Percentiles rank a stretch among this genome's conserved stretches.
phyloP scores from a whole-genome alignment of 2,888 invertebrate genomes.

The Sycophila texana region DNA sequence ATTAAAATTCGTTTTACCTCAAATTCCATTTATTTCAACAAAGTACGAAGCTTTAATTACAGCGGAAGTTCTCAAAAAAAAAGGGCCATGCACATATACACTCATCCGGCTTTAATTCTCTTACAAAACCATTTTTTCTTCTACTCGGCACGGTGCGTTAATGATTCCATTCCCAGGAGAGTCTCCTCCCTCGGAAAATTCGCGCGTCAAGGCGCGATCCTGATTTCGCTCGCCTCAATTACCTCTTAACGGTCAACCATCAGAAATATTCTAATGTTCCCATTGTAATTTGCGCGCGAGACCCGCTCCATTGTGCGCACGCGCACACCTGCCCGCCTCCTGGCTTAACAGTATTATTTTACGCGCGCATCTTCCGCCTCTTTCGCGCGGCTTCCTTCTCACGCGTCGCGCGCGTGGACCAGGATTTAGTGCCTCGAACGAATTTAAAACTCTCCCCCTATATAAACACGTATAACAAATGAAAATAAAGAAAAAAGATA shows the following conservation, averaged over 20 bases:
- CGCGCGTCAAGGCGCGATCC: background rate
- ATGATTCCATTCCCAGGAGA: constrained; percentile 4
- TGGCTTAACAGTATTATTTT: constrained; percentile 44
- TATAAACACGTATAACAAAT: too few relatives aligned
- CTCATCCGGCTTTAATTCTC: too few relatives aligned
- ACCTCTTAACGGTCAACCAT: constrained; percentile 47
- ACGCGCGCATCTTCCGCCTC: constrained; percentile 22
- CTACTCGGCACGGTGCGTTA: background rate
- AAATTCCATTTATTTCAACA: too few relatives aligned
- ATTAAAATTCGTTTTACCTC: too few relatives aligned
- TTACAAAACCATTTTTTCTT: background rate
- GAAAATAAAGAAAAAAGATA: too few relatives aligned
- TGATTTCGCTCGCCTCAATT: constrained; percentile 32
- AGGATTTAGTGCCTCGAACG: constrained; percentile 37
- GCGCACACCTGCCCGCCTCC: background rate
- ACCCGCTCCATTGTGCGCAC: constrained; percentile 30
- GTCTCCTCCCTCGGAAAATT: too few relatives aligned
- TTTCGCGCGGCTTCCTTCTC: constrained; percentile 38
- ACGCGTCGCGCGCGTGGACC: constrained; percentile 1
- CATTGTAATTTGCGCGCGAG: constrained; percentile 41
- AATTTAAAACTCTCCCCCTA: too few relatives aligned
- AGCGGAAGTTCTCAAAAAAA: too few relatives aligned
- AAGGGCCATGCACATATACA: too few relatives aligned
- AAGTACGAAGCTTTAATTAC: too few relatives aligned
- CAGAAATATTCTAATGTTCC: constrained; percentile 47